phyloP scores from a whole-genome alignment of 2,888 invertebrate species.

The Phragmatobia fuliginosa region DNA sequence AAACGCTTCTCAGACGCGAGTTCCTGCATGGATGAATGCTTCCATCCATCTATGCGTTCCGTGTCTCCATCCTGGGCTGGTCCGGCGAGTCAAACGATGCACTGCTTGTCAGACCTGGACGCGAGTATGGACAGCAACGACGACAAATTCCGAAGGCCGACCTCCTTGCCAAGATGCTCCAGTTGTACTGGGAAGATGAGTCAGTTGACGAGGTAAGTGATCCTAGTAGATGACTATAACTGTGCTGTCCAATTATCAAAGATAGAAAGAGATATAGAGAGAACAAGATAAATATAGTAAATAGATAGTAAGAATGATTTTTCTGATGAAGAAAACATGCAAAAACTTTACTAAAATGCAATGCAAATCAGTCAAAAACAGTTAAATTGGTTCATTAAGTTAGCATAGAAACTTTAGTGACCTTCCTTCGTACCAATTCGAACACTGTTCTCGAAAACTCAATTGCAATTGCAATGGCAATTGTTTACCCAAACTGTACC shows the following conservation, averaged over 20 bases:
- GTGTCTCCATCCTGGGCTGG: slow-evolving; percentile 80
- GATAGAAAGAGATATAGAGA: neutral
- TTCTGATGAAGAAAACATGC: too few relatives aligned
- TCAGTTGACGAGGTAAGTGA: slow-evolving; percentile 85
- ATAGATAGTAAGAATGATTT: neutral
- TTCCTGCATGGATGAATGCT: slow-evolving; percentile 80
- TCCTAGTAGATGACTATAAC: neutral
- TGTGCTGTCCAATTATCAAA: neutral
- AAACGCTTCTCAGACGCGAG: slow-evolving; percentile 81
- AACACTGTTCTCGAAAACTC: neutral
- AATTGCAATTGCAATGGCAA: neutral
- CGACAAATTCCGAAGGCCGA: slow-evolving; percentile 78
- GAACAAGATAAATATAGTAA: too few relatives aligned
- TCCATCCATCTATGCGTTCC: slow-evolving; percentile 75
- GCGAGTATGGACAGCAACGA: slow-evolving; percentile 75
- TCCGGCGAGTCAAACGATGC: slow-evolving; percentile 80
- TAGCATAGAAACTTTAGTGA: too few relatives aligned
- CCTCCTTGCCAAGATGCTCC: slow-evolving; percentile 88
- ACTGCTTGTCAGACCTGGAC: slow-evolving; percentile 80
- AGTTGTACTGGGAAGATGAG: slow-evolving; percentile 93
- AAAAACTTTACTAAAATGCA: neutral
- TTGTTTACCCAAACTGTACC: neutral
- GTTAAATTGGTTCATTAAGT: neutral
- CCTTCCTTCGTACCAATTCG: too few relatives aligned
- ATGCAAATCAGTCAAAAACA: neutral